Percentiles rank a stretch among this genome's conserved stretches.
Conservation (phyloP, 2,113 vertebrate genomes). For the Tylochromis polylepis region DNA sequence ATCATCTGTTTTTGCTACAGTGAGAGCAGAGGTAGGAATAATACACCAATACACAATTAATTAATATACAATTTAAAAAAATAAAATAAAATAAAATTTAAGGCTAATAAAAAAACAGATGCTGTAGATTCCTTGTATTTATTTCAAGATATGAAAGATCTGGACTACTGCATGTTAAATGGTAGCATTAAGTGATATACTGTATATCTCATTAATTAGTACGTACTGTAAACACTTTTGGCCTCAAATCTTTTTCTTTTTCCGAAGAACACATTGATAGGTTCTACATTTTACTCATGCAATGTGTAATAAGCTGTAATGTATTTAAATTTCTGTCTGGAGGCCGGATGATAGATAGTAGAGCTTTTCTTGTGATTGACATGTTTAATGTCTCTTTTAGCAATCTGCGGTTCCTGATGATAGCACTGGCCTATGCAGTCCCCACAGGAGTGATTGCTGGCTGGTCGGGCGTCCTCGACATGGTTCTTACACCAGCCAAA, state of each 20-base stretch:
- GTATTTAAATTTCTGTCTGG: background rate
- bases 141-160: background rate
- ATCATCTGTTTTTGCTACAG: background rate
- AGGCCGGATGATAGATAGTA: fast-evolving
- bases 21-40: background rate
- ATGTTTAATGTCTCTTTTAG: constrained; percentile 59
- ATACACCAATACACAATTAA: background rate
- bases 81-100: too few relatives aligned
- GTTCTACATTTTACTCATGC: background rate
- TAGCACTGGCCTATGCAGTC: constrained; percentile 91
- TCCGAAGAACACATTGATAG: background rate
- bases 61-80: too few relatives aligned
- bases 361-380: background rate
- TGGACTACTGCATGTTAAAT: background rate
- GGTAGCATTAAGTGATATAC: background rate
- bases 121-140: background rate
- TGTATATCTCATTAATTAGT: background rate
- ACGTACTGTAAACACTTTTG: background rate
- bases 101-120: background rate
- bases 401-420: constrained; percentile 94
- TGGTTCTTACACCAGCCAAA: constrained; percentile 89
- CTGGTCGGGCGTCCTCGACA: constrained; percentile 93
- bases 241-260: background rate
- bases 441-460: constrained; percentile 92
- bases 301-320: background rate